phyloP scores from a whole-genome alignment of 2,797 vertebrate genomes.

The Smutsia temminckii region DNA sequence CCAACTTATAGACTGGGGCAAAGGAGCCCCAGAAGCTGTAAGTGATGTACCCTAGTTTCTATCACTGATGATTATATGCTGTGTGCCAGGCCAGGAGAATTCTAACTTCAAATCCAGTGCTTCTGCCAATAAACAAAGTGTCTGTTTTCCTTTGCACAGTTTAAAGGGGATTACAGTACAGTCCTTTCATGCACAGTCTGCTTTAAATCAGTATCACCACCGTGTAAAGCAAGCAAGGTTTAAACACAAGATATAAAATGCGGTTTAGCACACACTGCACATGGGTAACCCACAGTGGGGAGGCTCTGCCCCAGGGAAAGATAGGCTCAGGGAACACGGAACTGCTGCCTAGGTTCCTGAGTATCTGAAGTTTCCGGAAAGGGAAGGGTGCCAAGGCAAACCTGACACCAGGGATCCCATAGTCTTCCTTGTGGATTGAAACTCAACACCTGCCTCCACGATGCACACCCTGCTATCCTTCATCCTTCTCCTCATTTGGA shows the following conservation, averaged over 20 bases:
- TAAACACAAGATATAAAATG: neutral
- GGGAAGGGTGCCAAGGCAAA: slow-evolving; percentile 8
- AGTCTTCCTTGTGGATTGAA: slow-evolving; percentile 49
- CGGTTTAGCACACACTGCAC: neutral
- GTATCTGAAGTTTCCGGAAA: slow-evolving; percentile 23
- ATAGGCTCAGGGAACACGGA: neutral
- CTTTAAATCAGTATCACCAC: neutral
- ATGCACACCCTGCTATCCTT: neutral
- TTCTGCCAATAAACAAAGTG: no score
- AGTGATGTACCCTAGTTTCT: neutral
- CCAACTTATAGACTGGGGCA: neutral
- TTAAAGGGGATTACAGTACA: accelerated
- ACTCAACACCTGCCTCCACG: slow-evolving; percentile 47
- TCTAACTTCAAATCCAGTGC: neutral
- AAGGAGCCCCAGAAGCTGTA: no score
- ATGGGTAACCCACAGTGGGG: accelerated
- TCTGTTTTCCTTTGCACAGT: neutral
- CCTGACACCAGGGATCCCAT: slow-evolving; percentile 49
- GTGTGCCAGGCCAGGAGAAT: neutral
- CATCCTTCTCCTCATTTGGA: slow-evolving; percentile 42
- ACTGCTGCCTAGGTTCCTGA: neutral
- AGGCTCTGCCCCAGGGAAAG: neutral
- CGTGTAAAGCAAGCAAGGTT: no score
- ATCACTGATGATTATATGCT: neutral
- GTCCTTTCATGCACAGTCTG: no score